Base-by-base conservation (phyloP, 2,113 vertebrate genomes). In the Mobula birostris region DNA sequence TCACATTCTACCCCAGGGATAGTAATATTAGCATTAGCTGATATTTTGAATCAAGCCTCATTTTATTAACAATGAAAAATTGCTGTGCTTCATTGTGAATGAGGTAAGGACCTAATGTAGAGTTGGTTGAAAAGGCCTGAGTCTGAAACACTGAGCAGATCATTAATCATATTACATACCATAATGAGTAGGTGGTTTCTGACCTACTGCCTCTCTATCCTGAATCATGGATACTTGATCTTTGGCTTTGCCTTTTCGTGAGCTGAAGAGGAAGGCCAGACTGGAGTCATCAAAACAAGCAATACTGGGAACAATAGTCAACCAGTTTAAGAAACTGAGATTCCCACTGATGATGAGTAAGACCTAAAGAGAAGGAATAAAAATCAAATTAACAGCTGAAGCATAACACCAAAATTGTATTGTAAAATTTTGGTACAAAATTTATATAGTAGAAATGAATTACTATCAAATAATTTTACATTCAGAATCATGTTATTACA, bases 311-410 rank as follows among this genome's bases (percentile, higher is more conserved):
- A 99, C 97, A 0, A 99, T 97, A 95, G 98, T 99, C 68, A 99
- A 96, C 98, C 99, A 99, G 97, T 99, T 99, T 2, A 99, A 97
- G 96, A 99, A 99, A 95, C 98, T 99, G 95, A 99, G 97, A 96
- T 99, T 99, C 58, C 98, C 98, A 0, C 98, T 99, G 1, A 98
- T 0, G 76, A 99, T 98, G 93, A 99, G 97, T 40, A 97, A 95
- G 29, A 97, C 97, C 99, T 99, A 21, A 0, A 0, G 8, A 88
- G 79, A 9, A 2, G 94, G 63, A 88, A 72, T 7, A 63, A 8
- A 76, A 58, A 94, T 70, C 85, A 36, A 74, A 82, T 36, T 29
- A 8, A 94, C 36, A 93, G 79, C 74, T 78, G 94, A 11, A 94
- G 8, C 72, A 85, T 80, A 29, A 19, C 36, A 93, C 74, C n/a